Conservation (phyloP, 30 jellyfish, hydroid and myxozoan genomes). For the Rhopilema esculentum region DNA sequence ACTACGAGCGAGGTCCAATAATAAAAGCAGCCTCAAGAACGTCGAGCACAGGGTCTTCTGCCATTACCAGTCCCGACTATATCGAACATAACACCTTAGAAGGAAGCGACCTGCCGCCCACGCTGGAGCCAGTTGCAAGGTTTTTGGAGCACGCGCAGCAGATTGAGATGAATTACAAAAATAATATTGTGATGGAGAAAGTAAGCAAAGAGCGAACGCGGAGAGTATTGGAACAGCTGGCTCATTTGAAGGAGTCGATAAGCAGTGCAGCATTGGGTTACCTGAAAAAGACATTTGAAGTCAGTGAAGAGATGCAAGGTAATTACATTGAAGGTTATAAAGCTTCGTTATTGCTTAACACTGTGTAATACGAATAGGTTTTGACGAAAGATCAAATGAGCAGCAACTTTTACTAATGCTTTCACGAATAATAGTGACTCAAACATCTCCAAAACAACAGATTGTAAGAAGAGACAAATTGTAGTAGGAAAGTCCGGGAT, state of each 20-base stretch:
- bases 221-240: conserved; percentile 83
- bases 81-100: conserved; percentile 75
- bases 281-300: conserved; percentile 81
- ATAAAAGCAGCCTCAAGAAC: conserved; percentile 66
- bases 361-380: too few relatives aligned
- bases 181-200: conserved; percentile 40
- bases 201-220: conserved; percentile 78
- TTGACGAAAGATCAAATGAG: too few relatives aligned
- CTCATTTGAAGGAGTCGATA: conserved; percentile 82
- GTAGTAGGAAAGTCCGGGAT: too few relatives aligned
- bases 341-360: too few relatives aligned
- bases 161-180: conserved; percentile 69
- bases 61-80: conserved; percentile 96
- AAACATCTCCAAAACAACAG: too few relatives aligned
- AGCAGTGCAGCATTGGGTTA: conserved; percentile 75
- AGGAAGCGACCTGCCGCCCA: conserved; percentile 76
- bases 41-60: conserved; percentile 95
- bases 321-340: too few relatives aligned
- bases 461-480: too few relatives aligned
- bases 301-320: conserved; percentile 67
- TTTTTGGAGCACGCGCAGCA: conserved; percentile 97
- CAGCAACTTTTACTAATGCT: too few relatives aligned
- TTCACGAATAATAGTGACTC: too few relatives aligned
- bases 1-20: conserved; percentile 84
- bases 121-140: conserved; percentile 95